Conservation (phyloP, 2,797 vertebrate species). For the Valencia hispanica region DNA sequence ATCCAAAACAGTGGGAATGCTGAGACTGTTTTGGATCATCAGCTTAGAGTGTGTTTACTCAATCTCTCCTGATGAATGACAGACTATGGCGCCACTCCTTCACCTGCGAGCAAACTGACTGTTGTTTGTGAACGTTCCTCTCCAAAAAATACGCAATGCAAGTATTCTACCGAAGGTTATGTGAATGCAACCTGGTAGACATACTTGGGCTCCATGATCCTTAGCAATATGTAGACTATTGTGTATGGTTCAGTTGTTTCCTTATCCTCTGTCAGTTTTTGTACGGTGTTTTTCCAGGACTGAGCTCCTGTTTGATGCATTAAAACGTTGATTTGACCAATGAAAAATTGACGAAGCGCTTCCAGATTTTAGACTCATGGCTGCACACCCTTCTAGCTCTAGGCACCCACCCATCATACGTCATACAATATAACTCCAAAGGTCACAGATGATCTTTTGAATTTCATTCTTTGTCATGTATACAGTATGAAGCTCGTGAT, state of each 20-base stretch:
- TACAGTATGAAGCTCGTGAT: slow-evolving; percentile 71
- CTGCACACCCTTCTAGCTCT: slow-evolving; percentile 30
- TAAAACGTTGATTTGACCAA: slow-evolving; percentile 62
- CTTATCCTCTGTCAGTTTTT: slow-evolving; percentile 74
- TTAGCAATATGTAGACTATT: slow-evolving; percentile 81
- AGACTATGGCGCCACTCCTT: slow-evolving; percentile 67
- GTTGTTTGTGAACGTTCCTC: slow-evolving; percentile 75
- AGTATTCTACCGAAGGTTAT: slow-evolving; percentile 78
- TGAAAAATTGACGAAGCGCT: slow-evolving; percentile 70
- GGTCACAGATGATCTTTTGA: slow-evolving; percentile 20
- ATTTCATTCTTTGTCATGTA: slow-evolving; percentile 51
- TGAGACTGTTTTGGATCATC: slow-evolving; percentile 63
- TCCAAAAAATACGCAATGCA: slow-evolving; percentile 67
- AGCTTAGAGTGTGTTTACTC: slow-evolving; percentile 68
- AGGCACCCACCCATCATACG: slow-evolving; percentile 20
- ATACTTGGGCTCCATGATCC: slow-evolving; percentile 75
- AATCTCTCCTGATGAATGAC: slow-evolving; percentile 66
- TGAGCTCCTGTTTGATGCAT: slow-evolving; percentile 49
- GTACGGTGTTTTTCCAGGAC: slow-evolving; percentile 74
- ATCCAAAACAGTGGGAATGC: slow-evolving; percentile 64
- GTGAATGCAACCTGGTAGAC: slow-evolving; percentile 80
- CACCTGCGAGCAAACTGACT: slow-evolving; percentile 70
- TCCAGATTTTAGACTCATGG: slow-evolving; percentile 72
- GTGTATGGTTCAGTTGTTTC: slow-evolving; percentile 72
- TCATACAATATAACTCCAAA: slow-evolving; percentile 14